These are phyloP conservation scores for Ploceus nigricollis DNA, from an alignment of 2,113 vertebrate species.

Conservation along the genomic window DNA sequence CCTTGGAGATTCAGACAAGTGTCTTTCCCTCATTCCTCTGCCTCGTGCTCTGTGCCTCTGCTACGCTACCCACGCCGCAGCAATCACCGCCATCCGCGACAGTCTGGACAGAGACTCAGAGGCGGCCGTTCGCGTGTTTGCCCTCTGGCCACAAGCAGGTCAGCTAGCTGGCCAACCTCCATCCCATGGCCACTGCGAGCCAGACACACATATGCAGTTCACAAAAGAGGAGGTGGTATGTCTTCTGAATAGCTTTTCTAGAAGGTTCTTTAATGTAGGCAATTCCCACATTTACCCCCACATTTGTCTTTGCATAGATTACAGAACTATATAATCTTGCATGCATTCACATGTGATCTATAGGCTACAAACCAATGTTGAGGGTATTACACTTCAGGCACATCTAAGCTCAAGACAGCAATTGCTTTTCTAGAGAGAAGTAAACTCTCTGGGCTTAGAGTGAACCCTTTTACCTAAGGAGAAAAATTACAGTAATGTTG, in stretches of 20 bases:
- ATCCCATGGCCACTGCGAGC: too few relatives aligned
- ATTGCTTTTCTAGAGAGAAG: not conserved
- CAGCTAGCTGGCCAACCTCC: too few relatives aligned
- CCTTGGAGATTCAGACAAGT: too few relatives aligned
- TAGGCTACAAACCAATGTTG: not conserved
- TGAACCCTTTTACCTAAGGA: not conserved
- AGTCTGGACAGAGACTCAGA: too few relatives aligned
- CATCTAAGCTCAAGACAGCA: not conserved
- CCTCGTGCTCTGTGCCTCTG: too few relatives aligned
- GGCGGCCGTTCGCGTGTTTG: too few relatives aligned
- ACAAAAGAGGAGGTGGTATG: not conserved
- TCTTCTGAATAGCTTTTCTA: not conserved
- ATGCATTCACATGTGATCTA: fast-evolving
- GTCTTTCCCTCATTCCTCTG: too few relatives aligned
- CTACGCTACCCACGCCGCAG: too few relatives aligned
- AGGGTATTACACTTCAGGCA: not conserved
- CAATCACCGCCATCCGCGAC: too few relatives aligned
- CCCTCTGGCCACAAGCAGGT: too few relatives aligned
- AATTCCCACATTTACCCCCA: not conserved
- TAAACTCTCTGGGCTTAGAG: not conserved
- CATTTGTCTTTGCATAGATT: not conserved
- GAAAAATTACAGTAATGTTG: not conserved
- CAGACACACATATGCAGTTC: not conserved
- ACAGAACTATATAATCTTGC: not conserved
- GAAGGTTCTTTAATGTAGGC: not conserved